These are phyloP conservation scores for Ips typographus DNA, from an alignment of 1,140 invertebrate species.

Conservation along the genomic window DNA sequence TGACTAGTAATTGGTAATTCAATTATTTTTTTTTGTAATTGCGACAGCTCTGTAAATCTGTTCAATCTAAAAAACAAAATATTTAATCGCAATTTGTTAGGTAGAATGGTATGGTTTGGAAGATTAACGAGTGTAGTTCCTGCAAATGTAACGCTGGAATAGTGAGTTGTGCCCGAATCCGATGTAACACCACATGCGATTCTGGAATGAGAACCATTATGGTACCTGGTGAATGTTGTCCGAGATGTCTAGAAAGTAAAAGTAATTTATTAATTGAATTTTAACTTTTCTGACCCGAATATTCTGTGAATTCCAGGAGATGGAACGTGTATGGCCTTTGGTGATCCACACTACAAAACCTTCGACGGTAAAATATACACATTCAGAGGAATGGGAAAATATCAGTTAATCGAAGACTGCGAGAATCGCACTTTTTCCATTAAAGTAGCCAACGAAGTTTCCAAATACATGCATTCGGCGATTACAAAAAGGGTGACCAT, in stretches of 20 bases:
- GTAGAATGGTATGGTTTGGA: constrained; percentile 85
- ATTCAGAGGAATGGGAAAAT: constrained; percentile 91
- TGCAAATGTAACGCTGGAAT: constrained; percentile 79
- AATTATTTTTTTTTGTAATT: too few relatives aligned
- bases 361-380: constrained; percentile 91
- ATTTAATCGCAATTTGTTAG: constrained; percentile 45
- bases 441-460: constrained; percentile 80
- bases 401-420: constrained; percentile 82
- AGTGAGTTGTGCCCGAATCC: constrained; percentile 75
- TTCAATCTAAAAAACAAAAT: neutral
- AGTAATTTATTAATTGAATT: neutral
- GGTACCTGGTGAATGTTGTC: constrained; percentile 79
- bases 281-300: neutral
- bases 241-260: constrained; percentile 77
- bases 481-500: constrained; percentile 86
- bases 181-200: constrained; percentile 69
- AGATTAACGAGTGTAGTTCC: constrained; percentile 80
- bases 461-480: constrained; percentile 65
- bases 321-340: constrained; percentile 88
- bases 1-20: too few relatives aligned
- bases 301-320: constrained; percentile 58
- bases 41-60: too few relatives aligned
- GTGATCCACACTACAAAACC: constrained; percentile 90
- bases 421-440: constrained; percentile 75
- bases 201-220: constrained; percentile 71